Conservation (phyloP, 2,888 invertebrate genomes). For the Andrena flavipes region DNA sequence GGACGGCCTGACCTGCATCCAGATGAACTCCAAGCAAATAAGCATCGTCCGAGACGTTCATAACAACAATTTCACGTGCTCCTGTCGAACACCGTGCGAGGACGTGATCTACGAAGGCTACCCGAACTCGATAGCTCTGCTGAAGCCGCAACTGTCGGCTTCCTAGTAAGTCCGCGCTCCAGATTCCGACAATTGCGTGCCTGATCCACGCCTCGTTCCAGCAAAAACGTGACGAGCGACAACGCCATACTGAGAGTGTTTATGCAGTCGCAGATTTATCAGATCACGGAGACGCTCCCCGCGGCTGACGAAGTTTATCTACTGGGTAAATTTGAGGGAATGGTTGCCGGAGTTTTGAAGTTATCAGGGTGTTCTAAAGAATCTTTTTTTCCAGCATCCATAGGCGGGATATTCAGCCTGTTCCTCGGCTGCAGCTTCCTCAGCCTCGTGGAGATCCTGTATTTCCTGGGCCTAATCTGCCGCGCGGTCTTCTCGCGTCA, state of each 20-base stretch:
- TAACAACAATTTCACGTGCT: constrained; percentile 42
- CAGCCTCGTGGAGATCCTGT: constrained; percentile 74
- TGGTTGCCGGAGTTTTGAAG: not conserved
- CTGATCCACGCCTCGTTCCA: constrained; percentile 38
- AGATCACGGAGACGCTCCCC: constrained; percentile 32
- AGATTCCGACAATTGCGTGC: not conserved
- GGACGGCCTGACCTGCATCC: constrained; percentile 42
- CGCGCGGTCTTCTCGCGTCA: not conserved
- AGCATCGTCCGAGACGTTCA: constrained; percentile 23
- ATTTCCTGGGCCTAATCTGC: constrained; percentile 45
- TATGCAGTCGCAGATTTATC: constrained; percentile 38
- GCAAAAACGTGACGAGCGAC: constrained; percentile 29
- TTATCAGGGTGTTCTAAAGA: not conserved
- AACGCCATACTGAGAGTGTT: constrained; percentile 58
- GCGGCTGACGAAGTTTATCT: constrained; percentile 57
- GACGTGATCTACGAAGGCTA: constrained; percentile 18
- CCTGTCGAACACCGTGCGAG: constrained; percentile 51
- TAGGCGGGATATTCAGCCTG: constrained; percentile 84
- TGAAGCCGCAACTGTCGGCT: not conserved
- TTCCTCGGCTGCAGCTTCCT: constrained; percentile 84
- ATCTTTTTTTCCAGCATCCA: constrained; percentile 80
- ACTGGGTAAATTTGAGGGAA: constrained; percentile 50
- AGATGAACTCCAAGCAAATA: not conserved
- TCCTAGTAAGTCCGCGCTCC: constrained; percentile 42
- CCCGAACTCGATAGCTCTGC: not conserved